Conservation (phyloP, 2,113 vertebrate species). For the Anhinga rufa region DNA sequence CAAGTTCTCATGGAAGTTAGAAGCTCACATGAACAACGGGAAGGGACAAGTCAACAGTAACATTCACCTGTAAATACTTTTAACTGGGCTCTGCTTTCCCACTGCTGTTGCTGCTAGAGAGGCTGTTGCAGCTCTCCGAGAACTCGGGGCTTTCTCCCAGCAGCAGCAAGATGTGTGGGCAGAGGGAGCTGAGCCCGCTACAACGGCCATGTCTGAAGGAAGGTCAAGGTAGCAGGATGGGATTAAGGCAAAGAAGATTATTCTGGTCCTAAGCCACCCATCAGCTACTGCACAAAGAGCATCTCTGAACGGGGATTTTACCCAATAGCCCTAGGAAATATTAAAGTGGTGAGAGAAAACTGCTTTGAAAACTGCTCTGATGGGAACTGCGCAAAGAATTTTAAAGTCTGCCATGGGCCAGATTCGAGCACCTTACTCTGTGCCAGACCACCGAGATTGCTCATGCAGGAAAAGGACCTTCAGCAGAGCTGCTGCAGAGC, state of each 20-base stretch:
- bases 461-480: not conserved
- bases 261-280: not conserved
- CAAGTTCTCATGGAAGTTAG: not conserved
- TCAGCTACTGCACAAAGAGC: not conserved
- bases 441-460: not conserved
- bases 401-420: not conserved
- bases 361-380: not conserved
- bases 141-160: not conserved
- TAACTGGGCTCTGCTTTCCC: not conserved
- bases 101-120: not conserved
- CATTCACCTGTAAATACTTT: not conserved
- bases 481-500: not conserved
- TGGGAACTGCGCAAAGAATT: not conserved
- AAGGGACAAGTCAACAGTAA: not conserved
- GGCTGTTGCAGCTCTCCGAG: not conserved
- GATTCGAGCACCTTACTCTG: not conserved
- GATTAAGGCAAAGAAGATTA: constrained; percentile 16
- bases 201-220: not conserved
- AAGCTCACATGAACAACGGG: not conserved
- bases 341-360: not conserved
- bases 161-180: not conserved
- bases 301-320: not conserved
- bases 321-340: not conserved
- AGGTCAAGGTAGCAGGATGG: not conserved
- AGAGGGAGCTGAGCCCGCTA: not conserved